Evolutionary conservation across 2,888 invertebrate genomes (phyloP).

Genomic region (Alcis repandata): DNA sequence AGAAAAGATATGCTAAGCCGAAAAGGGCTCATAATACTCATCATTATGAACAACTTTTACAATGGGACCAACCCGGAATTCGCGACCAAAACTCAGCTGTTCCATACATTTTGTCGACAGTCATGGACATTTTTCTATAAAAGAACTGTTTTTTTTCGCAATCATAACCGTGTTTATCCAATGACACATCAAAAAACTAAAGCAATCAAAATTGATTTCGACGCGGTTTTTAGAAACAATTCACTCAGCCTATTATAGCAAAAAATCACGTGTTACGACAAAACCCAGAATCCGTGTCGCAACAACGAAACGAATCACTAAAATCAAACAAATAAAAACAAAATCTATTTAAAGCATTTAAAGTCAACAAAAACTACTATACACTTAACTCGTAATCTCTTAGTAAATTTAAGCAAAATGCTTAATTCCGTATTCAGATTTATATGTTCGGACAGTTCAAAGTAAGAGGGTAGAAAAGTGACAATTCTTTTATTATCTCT

Average conservation of each 20-base stretch:
- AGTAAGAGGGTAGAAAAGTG: constrained; percentile 11
- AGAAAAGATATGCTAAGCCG: too few relatives aligned
- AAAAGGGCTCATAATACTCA: too few relatives aligned
- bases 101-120: too few relatives aligned
- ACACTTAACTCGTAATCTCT: constrained; percentile 20
- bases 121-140: too few relatives aligned
- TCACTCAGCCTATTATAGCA: background rate
- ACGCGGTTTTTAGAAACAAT: background rate
- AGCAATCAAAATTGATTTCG: background rate
- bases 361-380: constrained; percentile 9
- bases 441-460: constrained; percentile 3
- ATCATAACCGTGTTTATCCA: too few relatives aligned
- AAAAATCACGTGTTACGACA: constrained; percentile 5
- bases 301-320: background rate
- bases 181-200: background rate
- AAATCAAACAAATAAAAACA: constrained; percentile 6
- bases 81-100: too few relatives aligned
- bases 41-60: too few relatives aligned
- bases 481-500: constrained; percentile 11
- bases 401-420: constrained; percentile 12
- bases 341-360: constrained; percentile 14
- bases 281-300: background rate
- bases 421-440: constrained; percentile 29
- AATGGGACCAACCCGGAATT: too few relatives aligned
- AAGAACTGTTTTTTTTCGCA: too few relatives aligned